Percentiles rank a stretch among this genome's conserved stretches.
Conservation (phyloP, 1,140 invertebrate genomes). For the Oreohelix idahoensis region DNA sequence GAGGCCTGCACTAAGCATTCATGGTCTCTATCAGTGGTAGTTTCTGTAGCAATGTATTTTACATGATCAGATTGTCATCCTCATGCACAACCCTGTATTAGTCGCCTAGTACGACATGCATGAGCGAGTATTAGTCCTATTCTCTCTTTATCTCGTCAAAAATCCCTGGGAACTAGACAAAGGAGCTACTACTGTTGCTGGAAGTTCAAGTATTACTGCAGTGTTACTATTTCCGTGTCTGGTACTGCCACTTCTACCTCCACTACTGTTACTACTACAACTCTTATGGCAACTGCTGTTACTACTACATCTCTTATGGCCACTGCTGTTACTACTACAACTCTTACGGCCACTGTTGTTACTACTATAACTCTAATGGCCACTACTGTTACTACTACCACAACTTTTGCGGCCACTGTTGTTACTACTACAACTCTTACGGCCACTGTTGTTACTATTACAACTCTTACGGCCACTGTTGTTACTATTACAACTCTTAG, state of each 20-base stretch:
- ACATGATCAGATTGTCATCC: too few relatives aligned
- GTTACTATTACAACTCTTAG: background rate
- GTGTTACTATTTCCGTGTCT: too few relatives aligned
- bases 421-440: slow-evolving; percentile 3
- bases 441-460: background rate
- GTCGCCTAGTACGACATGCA: too few relatives aligned
- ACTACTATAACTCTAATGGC: background rate
- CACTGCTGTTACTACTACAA: background rate
- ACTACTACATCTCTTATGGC: background rate
- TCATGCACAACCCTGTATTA: too few relatives aligned
- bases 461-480: background rate
- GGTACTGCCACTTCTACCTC: background rate
- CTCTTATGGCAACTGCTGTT: background rate
- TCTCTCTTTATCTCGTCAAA: too few relatives aligned
- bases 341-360: slow-evolving; percentile 1
- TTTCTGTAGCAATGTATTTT: too few relatives aligned
- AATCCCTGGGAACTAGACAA: too few relatives aligned
- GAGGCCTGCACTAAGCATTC: too few relatives aligned
- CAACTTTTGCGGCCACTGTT: background rate
- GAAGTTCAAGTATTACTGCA: too few relatives aligned
- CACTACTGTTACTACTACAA: background rate
- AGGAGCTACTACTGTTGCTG: too few relatives aligned
- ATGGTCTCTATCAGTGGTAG: too few relatives aligned
- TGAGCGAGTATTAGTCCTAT: too few relatives aligned
- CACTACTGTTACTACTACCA: slow-evolving; percentile 23